These are phyloP conservation scores for Dryobota labecula DNA, from an alignment of 2,888 invertebrate genomes.

Conservation along the genomic window DNA sequence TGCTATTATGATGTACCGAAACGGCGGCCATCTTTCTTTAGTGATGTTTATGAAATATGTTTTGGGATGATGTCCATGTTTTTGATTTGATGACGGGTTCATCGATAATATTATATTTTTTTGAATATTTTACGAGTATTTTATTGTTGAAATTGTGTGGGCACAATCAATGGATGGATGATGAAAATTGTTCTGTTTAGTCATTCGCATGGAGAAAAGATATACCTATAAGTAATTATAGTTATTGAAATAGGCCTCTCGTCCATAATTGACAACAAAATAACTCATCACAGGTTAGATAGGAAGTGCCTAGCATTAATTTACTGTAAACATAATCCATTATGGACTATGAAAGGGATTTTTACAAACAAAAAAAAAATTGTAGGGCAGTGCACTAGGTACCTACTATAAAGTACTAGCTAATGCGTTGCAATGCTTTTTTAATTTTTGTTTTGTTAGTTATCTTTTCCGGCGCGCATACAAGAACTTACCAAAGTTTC, in stretches of 20 bases:
- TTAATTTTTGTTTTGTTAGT: too few relatives aligned
- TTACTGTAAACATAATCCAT: background rate
- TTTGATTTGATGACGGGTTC: constrained; percentile 58
- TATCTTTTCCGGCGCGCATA: too few relatives aligned
- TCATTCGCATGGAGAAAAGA: constrained; percentile 2
- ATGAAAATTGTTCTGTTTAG: constrained; percentile 10
- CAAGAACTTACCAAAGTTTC: too few relatives aligned
- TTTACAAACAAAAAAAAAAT: background rate
- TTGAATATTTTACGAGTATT: constrained; percentile 49
- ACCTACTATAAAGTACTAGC: background rate
- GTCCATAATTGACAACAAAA: background rate
- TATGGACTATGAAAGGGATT: background rate
- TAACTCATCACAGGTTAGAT: too few relatives aligned
- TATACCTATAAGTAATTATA: constrained; percentile 9
- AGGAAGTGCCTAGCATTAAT: background rate
- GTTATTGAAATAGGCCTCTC: background rate
- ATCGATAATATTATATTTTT: constrained; percentile 46
- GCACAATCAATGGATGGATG: constrained; percentile 27
- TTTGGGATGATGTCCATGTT: constrained; percentile 69
- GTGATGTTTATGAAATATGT: constrained; percentile 73
- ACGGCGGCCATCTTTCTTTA: constrained; percentile 67
- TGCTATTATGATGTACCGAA: constrained; percentile 87
- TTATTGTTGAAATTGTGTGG: constrained; percentile 54
- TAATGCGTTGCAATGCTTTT: too few relatives aligned
- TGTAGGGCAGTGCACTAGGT: background rate